Conservation (phyloP, 2,797 vertebrate species). For the Xiphorhynchus erythropygius region DNA sequence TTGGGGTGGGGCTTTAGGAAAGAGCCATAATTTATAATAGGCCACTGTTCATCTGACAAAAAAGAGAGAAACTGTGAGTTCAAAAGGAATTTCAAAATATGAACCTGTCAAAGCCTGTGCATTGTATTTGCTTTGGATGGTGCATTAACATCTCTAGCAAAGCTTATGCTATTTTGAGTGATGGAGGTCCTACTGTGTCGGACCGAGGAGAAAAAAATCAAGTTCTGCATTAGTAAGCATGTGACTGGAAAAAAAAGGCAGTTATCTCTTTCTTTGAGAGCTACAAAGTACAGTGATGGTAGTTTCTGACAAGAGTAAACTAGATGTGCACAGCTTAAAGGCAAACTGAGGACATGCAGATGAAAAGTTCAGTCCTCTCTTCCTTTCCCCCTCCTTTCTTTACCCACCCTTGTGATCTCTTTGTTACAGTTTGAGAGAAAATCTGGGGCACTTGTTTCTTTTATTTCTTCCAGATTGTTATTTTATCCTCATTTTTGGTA, state of each 20-base stretch:
- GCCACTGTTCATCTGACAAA: neutral
- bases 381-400: conserved; percentile 10
- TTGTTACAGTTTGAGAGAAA: conserved; percentile 25
- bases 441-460: conserved; percentile 54
- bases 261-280: conserved; percentile 61
- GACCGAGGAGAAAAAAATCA: neutral
- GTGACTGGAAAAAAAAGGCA: conserved; percentile 50
- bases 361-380: conserved; percentile 57
- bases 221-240: conserved; percentile 45
- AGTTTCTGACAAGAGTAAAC: conserved; percentile 57
- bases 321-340: conserved; percentile 51
- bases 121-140: conserved; percentile 37
- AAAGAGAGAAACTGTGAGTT: conserved; percentile 14
- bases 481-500: conserved; percentile 61
- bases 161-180: conserved; percentile 27
- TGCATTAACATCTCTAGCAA: conserved; percentile 4
- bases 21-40: conserved; percentile 42
- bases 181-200: conserved; percentile 24
- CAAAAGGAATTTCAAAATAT: conserved; percentile 57
- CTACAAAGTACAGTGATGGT: conserved; percentile 34
- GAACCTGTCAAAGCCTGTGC: conserved; percentile 5
- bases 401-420: conserved; percentile 31
- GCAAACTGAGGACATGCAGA: conserved; percentile 49
- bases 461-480: conserved; percentile 46
- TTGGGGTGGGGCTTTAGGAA: neutral